phyloP scores from a whole-genome alignment of 2,888 invertebrate genomes.

The Epicampocera succincta region DNA sequence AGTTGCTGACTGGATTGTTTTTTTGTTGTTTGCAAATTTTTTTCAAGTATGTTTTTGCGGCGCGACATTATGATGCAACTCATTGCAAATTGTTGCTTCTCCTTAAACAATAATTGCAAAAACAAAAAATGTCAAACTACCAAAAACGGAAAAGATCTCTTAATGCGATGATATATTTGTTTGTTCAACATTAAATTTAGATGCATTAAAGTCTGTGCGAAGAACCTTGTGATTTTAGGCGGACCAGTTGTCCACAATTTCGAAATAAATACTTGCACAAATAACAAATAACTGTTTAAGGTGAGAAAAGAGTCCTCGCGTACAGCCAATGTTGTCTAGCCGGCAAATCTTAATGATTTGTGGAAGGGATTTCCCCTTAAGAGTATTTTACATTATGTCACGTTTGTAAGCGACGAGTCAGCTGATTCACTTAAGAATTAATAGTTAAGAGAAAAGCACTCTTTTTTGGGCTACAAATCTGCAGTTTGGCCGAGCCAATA shows the following conservation, averaged over 20 bases:
- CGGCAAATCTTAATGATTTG: not conserved
- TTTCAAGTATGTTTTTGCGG: conserved; percentile 34
- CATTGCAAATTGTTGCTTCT: conserved; percentile 61
- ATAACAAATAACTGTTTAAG: too few relatives aligned
- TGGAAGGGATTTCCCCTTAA: too few relatives aligned
- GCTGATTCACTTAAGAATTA: too few relatives aligned
- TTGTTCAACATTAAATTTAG: conserved; percentile 50
- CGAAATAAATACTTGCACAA: too few relatives aligned
- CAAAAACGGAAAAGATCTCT: conserved; percentile 65
- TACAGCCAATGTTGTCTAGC: not conserved
- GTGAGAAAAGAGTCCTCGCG: too few relatives aligned
- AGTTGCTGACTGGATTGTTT: conserved; percentile 45
- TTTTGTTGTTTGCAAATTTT: not conserved
- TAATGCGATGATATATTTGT: conserved; percentile 54
- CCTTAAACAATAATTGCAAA: conserved; percentile 6
- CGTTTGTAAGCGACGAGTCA: too few relatives aligned
- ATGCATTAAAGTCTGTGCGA: conserved; percentile 44
- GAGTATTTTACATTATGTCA: too few relatives aligned
- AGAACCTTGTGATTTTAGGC: conserved; percentile 41
- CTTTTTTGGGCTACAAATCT: too few relatives aligned
- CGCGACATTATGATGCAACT: conserved; percentile 69
- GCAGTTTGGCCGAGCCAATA: too few relatives aligned
- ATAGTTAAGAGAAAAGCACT: too few relatives aligned
- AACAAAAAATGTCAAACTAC: conserved; percentile 40
- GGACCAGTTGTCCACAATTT: conserved; percentile 48